These are phyloP conservation scores for Pachycephala philippinensis DNA, from an alignment of 2,113 vertebrate genomes.

Conservation along the genomic window DNA sequence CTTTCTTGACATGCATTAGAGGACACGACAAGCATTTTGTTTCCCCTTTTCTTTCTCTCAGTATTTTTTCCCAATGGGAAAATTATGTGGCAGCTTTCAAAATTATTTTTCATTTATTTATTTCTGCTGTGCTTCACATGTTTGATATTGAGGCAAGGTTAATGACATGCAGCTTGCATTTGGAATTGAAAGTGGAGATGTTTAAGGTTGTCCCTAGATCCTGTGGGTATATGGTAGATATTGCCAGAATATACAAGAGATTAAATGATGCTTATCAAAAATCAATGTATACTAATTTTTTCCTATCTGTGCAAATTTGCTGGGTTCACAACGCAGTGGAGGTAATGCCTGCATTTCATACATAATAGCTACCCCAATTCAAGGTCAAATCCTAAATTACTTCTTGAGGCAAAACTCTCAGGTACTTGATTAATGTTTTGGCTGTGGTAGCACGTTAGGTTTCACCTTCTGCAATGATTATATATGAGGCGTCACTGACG, in stretches of 20 bases:
- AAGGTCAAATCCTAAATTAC: conserved; percentile 37
- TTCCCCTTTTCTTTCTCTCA: not conserved
- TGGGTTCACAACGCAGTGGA: not conserved
- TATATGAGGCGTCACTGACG: not conserved
- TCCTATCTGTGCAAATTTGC: not conserved
- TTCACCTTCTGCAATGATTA: conserved; percentile 9
- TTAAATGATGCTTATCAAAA: conserved; percentile 42
- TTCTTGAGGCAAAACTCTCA: conserved; percentile 1
- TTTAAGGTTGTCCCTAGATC: conserved; percentile 20
- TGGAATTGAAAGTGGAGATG: not conserved
- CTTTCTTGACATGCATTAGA: not conserved
- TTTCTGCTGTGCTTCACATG: not conserved
- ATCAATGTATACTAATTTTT: conserved; percentile 25
- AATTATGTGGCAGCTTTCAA: not conserved
- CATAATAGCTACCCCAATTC: not conserved
- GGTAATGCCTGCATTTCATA: not conserved
- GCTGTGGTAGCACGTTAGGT: not conserved
- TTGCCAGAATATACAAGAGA: conserved; percentile 30
- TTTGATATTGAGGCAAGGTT: conserved; percentile 56
- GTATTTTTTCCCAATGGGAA: not conserved
- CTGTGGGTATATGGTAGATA: not conserved
- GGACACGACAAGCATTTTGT: not conserved
- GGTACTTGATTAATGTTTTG: conserved; percentile 18
- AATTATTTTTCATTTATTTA: conserved; percentile 24
- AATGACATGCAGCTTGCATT: conserved; percentile 23